These are phyloP conservation scores for Acrocephalus kingi DNA, from an alignment of 2,113 vertebrate genomes.

Conservation along the genomic window DNA sequence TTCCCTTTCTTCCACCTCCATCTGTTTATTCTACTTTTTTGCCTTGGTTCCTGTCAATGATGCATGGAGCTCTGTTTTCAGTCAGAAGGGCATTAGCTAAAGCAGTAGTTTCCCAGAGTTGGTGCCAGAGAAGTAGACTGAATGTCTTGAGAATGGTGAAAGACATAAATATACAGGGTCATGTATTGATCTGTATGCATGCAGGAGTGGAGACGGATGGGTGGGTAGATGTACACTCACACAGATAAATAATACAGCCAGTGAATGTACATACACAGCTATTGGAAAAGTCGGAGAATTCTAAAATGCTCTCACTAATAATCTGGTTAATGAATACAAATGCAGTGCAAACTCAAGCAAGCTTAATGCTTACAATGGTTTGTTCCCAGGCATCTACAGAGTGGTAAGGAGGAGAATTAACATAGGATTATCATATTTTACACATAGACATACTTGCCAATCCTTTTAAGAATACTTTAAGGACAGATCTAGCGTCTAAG, in stretches of 20 bases:
- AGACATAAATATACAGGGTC: constrained; percentile 45
- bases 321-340: constrained; percentile 66
- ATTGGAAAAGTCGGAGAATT: neutral
- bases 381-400: constrained; percentile 47
- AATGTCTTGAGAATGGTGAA: constrained; percentile 43
- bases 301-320: constrained; percentile 18
- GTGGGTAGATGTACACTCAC: neutral
- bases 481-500: constrained; percentile 32
- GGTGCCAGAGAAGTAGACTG: constrained; percentile 51
- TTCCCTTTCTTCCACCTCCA: constrained; percentile 42
- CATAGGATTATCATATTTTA: constrained; percentile 69
- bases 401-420: constrained; percentile 60
- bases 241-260: constrained; percentile 46
- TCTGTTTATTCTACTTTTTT: constrained; percentile 55
- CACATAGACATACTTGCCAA: constrained; percentile 37
- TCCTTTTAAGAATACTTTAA: constrained; percentile 64
- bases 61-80: constrained; percentile 41
- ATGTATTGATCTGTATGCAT: constrained; percentile 28
- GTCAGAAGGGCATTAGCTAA: constrained; percentile 49
- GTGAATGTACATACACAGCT: neutral
- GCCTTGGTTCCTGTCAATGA: constrained; percentile 7
- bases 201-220: neutral
- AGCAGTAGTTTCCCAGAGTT: constrained; percentile 49
- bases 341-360: constrained; percentile 45
- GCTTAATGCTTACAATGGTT: constrained; percentile 51